phyloP scores from a whole-genome alignment of 2,888 invertebrate species.

The Tetramorium bicarinatum region DNA sequence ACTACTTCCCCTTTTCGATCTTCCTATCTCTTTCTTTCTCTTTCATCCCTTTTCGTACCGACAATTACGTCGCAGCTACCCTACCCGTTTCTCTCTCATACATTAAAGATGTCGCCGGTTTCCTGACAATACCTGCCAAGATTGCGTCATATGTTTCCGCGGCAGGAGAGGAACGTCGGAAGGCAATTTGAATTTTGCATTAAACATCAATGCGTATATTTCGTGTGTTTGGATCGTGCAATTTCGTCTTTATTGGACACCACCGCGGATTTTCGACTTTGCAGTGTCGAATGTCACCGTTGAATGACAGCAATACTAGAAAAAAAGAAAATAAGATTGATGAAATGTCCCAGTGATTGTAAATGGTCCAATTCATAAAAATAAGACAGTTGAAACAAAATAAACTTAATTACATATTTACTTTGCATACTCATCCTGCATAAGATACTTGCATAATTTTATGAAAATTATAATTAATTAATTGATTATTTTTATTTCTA shows the following conservation, averaged over 20 bases:
- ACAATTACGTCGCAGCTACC: conserved; percentile 72
- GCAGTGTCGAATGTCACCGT: conserved; percentile 24
- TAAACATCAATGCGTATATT: conserved; percentile 83
- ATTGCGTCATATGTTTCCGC: conserved; percentile 83
- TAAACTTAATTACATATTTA: not conserved
- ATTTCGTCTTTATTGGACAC: conserved; percentile 83
- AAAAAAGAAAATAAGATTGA: conserved; percentile 1
- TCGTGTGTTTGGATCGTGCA: conserved; percentile 77
- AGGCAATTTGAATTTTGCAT: conserved; percentile 85
- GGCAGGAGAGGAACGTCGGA: conserved; percentile 55
- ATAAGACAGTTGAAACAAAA: not conserved
- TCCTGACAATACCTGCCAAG: conserved; percentile 82
- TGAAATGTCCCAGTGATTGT: not conserved
- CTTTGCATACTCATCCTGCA: too few species aligned
- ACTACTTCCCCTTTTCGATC: conserved; percentile 37
- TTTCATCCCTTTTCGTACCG: conserved; percentile 63
- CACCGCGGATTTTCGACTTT: conserved; percentile 61
- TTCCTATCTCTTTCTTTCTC: conserved; percentile 14
- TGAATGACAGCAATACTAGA: not conserved
- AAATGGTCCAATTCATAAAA: not conserved
- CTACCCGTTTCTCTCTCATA: conserved; percentile 76
- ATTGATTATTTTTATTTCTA: not conserved
- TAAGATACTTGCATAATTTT: not conserved
- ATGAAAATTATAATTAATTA: not conserved
- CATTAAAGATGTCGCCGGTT: conserved; percentile 81